These are phyloP conservation scores for Sympetrum striolatum DNA, from an alignment of 2,888 invertebrate species.

Conservation along the genomic window DNA sequence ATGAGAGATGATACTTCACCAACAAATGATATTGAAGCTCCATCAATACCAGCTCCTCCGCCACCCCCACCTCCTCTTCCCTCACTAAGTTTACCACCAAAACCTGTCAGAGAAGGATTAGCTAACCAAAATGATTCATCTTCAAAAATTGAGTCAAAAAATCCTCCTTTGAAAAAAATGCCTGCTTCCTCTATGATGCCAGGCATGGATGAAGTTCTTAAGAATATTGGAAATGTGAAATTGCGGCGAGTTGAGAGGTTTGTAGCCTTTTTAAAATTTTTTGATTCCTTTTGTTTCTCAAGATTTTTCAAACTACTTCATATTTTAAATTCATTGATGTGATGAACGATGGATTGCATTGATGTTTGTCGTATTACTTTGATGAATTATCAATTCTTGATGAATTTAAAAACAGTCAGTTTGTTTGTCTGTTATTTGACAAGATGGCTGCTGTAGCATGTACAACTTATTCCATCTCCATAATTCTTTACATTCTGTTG, in stretches of 20 bases:
- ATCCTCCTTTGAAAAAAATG: background rate
- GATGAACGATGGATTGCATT: too few relatives aligned
- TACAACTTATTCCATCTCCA: too few relatives aligned
- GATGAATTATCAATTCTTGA: too few relatives aligned
- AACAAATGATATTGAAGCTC: background rate
- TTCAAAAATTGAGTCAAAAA: background rate
- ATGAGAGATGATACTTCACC: background rate
- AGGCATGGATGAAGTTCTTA: background rate
- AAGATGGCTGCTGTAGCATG: too few relatives aligned
- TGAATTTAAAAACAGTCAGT: too few relatives aligned
- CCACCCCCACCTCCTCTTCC: constrained; percentile 2
- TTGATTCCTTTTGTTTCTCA: too few relatives aligned
- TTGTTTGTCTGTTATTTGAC: too few relatives aligned
- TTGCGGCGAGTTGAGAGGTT: constrained; percentile 12
- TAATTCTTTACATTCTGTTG: too few relatives aligned
- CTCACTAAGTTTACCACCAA: background rate
- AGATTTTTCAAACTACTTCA: too few relatives aligned
- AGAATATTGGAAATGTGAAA: constrained; percentile 14
- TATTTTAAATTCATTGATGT: too few relatives aligned
- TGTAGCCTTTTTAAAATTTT: background rate
- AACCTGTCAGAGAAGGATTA: background rate
- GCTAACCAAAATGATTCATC: background rate
- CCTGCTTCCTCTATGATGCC: background rate
- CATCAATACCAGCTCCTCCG: background rate
- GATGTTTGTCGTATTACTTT: too few relatives aligned